phyloP scores from a whole-genome alignment of 2,888 invertebrate genomes.

The Spilarctia lutea region DNA sequence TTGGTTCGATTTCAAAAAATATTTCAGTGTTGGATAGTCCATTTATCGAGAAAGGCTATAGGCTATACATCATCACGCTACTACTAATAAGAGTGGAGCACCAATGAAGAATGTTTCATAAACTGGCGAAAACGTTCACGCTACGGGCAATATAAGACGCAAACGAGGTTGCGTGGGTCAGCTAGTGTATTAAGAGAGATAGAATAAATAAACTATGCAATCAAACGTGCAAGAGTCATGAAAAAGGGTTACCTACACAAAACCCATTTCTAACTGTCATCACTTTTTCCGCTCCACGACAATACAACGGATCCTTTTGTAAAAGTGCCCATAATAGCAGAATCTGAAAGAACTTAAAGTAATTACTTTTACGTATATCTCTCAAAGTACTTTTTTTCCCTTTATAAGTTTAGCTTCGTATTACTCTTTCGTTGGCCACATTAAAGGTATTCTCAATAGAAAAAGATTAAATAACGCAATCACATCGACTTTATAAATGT shows the following conservation, averaged over 20 bases:
- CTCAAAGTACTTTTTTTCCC: slow-evolving; percentile 20
- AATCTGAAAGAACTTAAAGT: slow-evolving; percentile 41
- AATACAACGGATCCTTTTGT: slow-evolving; percentile 27
- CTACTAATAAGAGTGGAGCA: no score
- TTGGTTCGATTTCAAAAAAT: no score
- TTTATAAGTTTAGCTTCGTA: slow-evolving; percentile 18
- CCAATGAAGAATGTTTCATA: no score
- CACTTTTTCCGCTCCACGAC: slow-evolving; percentile 18
- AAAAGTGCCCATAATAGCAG: slow-evolving; percentile 31
- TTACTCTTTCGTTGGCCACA: background rate
- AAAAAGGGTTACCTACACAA: slow-evolving; percentile 2
- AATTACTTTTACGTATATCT: slow-evolving; percentile 41
- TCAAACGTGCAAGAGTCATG: slow-evolving; percentile 7
- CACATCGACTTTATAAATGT: background rate
- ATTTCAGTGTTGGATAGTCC: no score
- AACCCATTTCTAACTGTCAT: slow-evolving; percentile 13
- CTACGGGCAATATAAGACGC: no score
- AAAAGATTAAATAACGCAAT: background rate
- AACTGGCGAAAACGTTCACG: no score
- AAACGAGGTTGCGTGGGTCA: no score
- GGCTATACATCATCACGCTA: no score
- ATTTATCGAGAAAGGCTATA: no score
- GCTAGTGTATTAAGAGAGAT: no score
- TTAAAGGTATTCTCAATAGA: background rate
- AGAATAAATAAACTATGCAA: slow-evolving; percentile 9